These are phyloP conservation scores for Rutpela maculata DNA, from an alignment of 2,888 invertebrate species.

Conservation along the genomic window DNA sequence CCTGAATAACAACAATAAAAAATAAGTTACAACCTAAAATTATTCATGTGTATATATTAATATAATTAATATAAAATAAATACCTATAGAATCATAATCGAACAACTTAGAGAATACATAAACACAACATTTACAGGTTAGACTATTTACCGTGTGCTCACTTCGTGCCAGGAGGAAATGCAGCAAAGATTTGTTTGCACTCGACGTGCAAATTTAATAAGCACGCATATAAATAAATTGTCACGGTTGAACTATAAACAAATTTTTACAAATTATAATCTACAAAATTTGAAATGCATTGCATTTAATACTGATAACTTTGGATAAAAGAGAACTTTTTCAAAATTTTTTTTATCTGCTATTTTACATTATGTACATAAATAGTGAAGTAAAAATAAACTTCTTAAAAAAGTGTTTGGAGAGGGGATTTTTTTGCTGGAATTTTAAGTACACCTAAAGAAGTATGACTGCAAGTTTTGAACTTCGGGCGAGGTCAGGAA, in stretches of 20 bases:
- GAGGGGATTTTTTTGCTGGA: no score
- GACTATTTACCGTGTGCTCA: constrained; percentile 36
- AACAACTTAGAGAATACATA: constrained; percentile 46
- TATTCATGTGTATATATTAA: constrained; percentile 43
- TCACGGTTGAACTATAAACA: constrained; percentile 45
- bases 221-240: constrained; percentile 33
- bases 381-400: no score
- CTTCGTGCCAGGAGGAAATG: constrained; percentile 2
- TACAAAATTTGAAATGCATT: constrained; percentile 57
- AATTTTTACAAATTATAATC: constrained; percentile 48
- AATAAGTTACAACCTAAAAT: constrained; percentile 56
- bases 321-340: constrained; percentile 55
- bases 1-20: constrained; percentile 53
- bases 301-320: constrained; percentile 66
- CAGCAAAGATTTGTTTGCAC: constrained; percentile 9
- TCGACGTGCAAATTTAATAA: constrained; percentile 17
- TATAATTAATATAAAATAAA: constrained; percentile 41
- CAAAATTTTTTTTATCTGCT: constrained; percentile 37
- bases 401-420: no score
- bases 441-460: no score
- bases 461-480: no score
- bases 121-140: constrained; percentile 38
- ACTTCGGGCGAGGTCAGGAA: no score
- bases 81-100: constrained; percentile 26
- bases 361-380: constrained; percentile 47